These are phyloP conservation scores for Zhuqinia jingwanae DNA, from an alignment of 2,888 invertebrate species.

Conservation along the genomic window DNA sequence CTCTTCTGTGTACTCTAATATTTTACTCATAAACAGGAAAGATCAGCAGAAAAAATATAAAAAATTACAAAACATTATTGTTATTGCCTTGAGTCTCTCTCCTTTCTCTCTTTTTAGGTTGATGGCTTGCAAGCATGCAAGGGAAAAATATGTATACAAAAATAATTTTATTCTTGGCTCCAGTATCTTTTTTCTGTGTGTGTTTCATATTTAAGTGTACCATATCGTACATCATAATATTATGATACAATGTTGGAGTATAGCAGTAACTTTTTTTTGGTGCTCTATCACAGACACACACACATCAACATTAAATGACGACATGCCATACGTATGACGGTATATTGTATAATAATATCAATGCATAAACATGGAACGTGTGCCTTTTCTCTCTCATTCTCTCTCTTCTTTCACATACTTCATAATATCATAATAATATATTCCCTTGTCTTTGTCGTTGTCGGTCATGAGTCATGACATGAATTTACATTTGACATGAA, in stretches of 20 bases:
- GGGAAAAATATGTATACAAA: not conserved
- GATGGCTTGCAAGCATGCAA: slow-evolving; percentile 33
- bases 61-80: not conserved
- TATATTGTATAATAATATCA: slow-evolving; percentile 26
- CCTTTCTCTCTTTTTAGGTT: not conserved
- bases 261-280: too few relatives aligned
- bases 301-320: slow-evolving; percentile 40
- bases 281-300: too few relatives aligned
- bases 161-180: not conserved
- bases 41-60: not conserved
- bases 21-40: too few relatives aligned
- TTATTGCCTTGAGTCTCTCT: not conserved
- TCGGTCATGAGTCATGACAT: slow-evolving; percentile 67
- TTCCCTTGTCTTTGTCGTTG: slow-evolving; percentile 49
- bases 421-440: not conserved
- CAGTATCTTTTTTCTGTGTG: not conserved
- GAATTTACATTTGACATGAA: slow-evolving; percentile 68
- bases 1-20: too few relatives aligned
- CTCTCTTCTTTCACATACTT: too few relatives aligned
- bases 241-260: too few relatives aligned
- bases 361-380: slow-evolving; percentile 57
- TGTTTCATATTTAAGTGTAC: not conserved
- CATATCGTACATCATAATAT: not conserved
- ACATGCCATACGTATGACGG: slow-evolving; percentile 9
- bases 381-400: too few relatives aligned